phyloP scores from a whole-genome alignment of 2,113 vertebrate genomes.

The Dryoscopus gambensis region DNA sequence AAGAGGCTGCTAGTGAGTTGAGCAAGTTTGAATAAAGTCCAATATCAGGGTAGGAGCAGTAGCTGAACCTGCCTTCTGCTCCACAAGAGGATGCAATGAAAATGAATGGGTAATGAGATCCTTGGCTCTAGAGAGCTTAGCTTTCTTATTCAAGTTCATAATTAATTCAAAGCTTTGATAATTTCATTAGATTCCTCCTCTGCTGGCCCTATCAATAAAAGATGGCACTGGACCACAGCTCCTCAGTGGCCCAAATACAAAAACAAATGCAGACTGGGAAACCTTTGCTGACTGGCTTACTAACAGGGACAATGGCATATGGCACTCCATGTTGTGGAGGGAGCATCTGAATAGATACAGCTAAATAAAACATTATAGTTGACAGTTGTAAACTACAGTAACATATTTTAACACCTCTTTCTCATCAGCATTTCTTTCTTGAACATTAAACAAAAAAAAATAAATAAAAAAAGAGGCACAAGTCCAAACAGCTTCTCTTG shows the following conservation, averaged over 20 bases:
- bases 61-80: conserved; percentile 82
- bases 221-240: conserved; percentile 85
- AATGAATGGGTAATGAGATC: conserved; percentile 94
- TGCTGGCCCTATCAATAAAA: conserved; percentile 94
- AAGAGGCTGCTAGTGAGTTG: conserved; percentile 43
- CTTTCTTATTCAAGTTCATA: conserved; percentile 96
- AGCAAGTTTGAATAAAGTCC: conserved; percentile 85
- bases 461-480: background rate
- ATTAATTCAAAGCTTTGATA: conserved; percentile 99
- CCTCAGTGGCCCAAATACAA: conserved; percentile 75
- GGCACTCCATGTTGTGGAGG: conserved; percentile 71
- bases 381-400: conserved; percentile 69
- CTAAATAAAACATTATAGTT: conserved; percentile 83
- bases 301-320: conserved; percentile 81
- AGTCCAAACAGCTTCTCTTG: conserved; percentile 33
- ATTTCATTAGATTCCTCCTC: conserved; percentile 93
- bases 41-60: conserved; percentile 77
- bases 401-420: conserved; percentile 66
- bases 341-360: conserved; percentile 57
- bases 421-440: conserved; percentile 41
- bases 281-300: conserved; percentile 63
- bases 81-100: conserved; percentile 85
- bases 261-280: conserved; percentile 62
- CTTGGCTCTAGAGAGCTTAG: conserved; percentile 84
- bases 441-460: background rate